Evolutionary conservation across 2,888 invertebrate species (phyloP).

Genomic region (Cataglyphis altisquamis): DNA sequence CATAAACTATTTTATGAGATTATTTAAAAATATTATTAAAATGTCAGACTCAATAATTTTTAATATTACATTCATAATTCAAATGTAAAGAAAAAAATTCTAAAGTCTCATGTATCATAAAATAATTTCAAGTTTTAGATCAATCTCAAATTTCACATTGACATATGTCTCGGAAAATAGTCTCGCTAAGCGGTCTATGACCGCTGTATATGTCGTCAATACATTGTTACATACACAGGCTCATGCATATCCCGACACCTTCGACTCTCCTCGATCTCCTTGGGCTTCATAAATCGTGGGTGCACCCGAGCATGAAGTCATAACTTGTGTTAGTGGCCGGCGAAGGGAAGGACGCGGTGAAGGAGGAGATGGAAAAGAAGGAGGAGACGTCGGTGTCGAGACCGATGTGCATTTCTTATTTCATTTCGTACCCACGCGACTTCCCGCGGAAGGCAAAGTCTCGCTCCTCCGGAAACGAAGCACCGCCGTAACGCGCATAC

Average conservation of each 20-base stretch:
- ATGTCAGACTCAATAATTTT: neutral
- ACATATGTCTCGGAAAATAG: neutral
- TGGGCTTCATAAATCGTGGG: slow-evolving; percentile 73
- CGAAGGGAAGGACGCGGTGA: slow-evolving; percentile 32
- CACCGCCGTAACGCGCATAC: slow-evolving; percentile 57
- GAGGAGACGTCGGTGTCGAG: slow-evolving; percentile 65
- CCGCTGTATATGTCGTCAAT: slow-evolving; percentile 17
- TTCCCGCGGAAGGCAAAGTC: slow-evolving; percentile 65
- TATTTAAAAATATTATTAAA: slow-evolving; percentile 1
- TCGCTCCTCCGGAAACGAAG: slow-evolving; percentile 65
- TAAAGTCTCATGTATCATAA: neutral
- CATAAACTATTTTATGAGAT: neutral
- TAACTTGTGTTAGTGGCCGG: slow-evolving; percentile 74
- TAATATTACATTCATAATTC: neutral
- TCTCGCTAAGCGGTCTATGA: slow-evolving; percentile 13
- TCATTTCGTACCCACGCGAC: slow-evolving; percentile 63
- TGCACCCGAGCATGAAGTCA: slow-evolving; percentile 80
- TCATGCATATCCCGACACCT: slow-evolving; percentile 53
- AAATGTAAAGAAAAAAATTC: neutral
- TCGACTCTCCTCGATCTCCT: slow-evolving; percentile 70
- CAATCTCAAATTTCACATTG: neutral
- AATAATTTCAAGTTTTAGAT: neutral
- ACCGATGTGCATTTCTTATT: slow-evolving; percentile 58
- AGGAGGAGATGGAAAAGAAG: slow-evolving; percentile 37
- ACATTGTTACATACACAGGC: slow-evolving; percentile 20